These are phyloP conservation scores for Timandra comae DNA, from an alignment of 2,888 invertebrate genomes.

Conservation along the genomic window DNA sequence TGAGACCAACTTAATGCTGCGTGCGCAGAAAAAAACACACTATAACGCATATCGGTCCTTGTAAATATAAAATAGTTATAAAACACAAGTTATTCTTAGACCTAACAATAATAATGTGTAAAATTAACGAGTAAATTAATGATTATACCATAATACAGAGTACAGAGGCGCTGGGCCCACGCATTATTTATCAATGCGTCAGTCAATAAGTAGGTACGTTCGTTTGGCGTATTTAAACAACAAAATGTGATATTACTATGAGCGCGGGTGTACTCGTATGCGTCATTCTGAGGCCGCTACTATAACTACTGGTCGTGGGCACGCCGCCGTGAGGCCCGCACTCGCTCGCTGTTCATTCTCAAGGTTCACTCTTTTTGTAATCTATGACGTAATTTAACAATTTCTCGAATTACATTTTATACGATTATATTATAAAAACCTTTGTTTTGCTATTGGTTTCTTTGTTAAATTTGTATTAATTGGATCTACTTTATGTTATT, in stretches of 20 bases:
- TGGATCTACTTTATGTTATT: no score
- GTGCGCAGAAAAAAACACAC: no score
- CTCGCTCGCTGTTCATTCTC: constrained; percentile 14
- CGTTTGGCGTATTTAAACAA: constrained; percentile 2
- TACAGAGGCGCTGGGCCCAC: no score
- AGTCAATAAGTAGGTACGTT: constrained; percentile 1
- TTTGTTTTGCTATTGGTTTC: no score
- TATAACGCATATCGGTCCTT: no score
- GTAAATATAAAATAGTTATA: no score
- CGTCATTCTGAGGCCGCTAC: constrained; percentile 23
- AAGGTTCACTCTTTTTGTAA: constrained; percentile 15
- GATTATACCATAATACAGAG: background rate
- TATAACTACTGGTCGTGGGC: constrained; percentile 9
- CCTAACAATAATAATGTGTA: no score
- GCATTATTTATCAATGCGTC: constrained; percentile 7
- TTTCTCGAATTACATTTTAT: constrained; percentile 1
- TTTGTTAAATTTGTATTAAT: no score
- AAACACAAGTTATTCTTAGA: no score
- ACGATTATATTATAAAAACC: no score
- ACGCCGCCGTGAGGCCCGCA: constrained; percentile 18
- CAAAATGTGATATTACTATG: constrained; percentile 15
- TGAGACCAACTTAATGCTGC: no score
- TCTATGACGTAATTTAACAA: constrained; percentile 13
- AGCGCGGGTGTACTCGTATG: constrained; percentile 6
- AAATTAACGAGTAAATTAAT: background rate